Evolutionary conservation across 1,140 invertebrate species (phyloP).

Genomic region (Drosophila melanica): DNA sequence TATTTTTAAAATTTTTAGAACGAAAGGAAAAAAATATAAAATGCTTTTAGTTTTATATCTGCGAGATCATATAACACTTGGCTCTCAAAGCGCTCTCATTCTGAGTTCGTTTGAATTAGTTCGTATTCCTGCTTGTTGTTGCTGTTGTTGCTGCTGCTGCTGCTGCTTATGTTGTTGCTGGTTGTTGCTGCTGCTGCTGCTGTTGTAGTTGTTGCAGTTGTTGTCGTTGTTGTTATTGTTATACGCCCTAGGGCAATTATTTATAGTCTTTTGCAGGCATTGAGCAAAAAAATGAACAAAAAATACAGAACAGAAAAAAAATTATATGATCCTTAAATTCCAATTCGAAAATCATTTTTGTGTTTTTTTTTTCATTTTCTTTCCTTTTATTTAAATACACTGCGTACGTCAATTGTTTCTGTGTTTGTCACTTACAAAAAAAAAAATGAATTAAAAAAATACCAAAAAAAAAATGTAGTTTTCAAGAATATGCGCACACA

Average conservation of each 20-base stretch:
- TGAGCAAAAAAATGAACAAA: conserved; percentile 43
- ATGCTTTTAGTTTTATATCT: conserved; percentile 37
- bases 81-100: conserved; percentile 42
- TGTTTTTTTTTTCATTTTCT: conserved; percentile 7
- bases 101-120: conserved; percentile 41
- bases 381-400: conserved; percentile 19
- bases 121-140: conserved; percentile 47
- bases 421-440: conserved; percentile 67
- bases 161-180: conserved; percentile 32
- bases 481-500: conserved; percentile 32
- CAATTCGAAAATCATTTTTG: conserved; percentile 27
- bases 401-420: conserved; percentile 24
- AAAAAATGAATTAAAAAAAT: conserved; percentile 56
- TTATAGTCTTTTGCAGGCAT: conserved; percentile 60
- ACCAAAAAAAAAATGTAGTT: conserved; percentile 48
- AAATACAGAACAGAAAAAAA: conserved; percentile 50
- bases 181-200: conserved; percentile 36
- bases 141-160: conserved; percentile 23
- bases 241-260: conserved; percentile 61
- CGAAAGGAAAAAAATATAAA: conserved; percentile 21
- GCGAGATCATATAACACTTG: conserved; percentile 77
- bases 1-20: conserved; percentile 71
- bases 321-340: conserved; percentile 34
- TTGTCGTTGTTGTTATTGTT: conserved; percentile 27
- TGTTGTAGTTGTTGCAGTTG: conserved; percentile 28